Percentiles rank a stretch among this genome's conserved stretches.
phyloP scores from a whole-genome alignment of 1,140 invertebrate genomes.

The Aculops lycopersici region DNA sequence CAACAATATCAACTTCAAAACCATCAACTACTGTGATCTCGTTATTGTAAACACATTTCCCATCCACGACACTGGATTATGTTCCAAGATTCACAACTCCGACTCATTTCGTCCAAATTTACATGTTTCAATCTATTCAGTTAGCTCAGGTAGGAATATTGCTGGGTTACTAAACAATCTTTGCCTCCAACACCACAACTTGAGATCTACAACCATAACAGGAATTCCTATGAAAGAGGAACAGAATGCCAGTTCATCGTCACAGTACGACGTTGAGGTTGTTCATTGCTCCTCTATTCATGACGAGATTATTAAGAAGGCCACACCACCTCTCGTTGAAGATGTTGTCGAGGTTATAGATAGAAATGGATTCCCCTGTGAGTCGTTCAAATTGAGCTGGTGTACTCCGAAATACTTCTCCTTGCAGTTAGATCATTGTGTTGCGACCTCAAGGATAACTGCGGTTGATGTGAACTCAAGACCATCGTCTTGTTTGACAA shows the following conservation, averaged over 20 bases:
- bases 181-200: slow-evolving; percentile 35
- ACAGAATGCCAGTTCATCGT: slow-evolving; percentile 82
- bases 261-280: slow-evolving; percentile 90
- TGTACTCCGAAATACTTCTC: slow-evolving; percentile 54
- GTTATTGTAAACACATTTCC: slow-evolving; percentile 59
- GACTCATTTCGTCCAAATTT: slow-evolving; percentile 23
- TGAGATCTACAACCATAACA: slow-evolving; percentile 81
- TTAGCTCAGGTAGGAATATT: slow-evolving; percentile 25
- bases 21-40: slow-evolving; percentile 51
- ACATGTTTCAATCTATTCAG: slow-evolving; percentile 30
- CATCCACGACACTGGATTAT: slow-evolving; percentile 22
- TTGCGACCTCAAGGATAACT: slow-evolving; percentile 53
- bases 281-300: slow-evolving; percentile 56
- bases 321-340: background rate
- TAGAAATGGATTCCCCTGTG: slow-evolving; percentile 29
- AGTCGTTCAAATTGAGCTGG: slow-evolving; percentile 65
- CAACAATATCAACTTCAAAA: background rate
- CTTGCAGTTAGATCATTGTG: slow-evolving; percentile 36
- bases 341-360: background rate
- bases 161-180: slow-evolving; percentile 17
- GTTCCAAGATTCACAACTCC: background rate
- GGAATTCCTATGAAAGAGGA: slow-evolving; percentile 98
- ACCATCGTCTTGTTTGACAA: slow-evolving; percentile 76
- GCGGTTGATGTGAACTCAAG: slow-evolving; percentile 74
- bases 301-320: slow-evolving; percentile 30